phyloP scores from a whole-genome alignment of 2,113 vertebrate genomes.

The Malurus alboscapulatus region DNA sequence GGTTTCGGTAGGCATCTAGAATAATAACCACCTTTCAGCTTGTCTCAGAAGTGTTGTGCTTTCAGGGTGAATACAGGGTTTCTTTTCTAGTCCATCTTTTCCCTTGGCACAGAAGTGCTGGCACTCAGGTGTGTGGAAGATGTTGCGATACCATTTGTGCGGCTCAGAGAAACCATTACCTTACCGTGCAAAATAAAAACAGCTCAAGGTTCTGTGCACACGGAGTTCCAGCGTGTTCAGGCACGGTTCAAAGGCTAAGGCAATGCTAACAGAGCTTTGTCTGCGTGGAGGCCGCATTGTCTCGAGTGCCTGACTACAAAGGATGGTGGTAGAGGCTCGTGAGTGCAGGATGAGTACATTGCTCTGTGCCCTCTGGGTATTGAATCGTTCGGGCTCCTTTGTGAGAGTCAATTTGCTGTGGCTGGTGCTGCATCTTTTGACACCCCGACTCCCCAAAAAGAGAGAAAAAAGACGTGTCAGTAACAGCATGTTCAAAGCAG shows the following conservation, averaged over 20 bases:
- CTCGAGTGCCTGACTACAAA: conserved; percentile 5
- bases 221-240: background rate
- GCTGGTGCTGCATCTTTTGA: background rate
- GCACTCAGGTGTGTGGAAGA: background rate
- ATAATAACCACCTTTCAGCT: background rate
- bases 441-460: rapidly evolving
- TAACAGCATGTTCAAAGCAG: background rate
- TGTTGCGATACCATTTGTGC: background rate
- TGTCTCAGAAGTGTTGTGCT: background rate
- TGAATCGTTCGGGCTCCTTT: background rate
- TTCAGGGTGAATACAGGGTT: conserved; percentile 7
- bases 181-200: background rate
- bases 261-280: background rate
- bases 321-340: background rate
- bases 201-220: background rate
- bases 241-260: conserved; percentile 24
- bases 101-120: background rate
- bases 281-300: background rate
- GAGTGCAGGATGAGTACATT: background rate
- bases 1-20: background rate
- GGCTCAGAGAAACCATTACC: background rate
- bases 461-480: background rate
- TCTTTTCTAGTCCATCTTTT: conserved; percentile 23
- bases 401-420: background rate
- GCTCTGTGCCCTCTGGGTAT: background rate